Evolutionary conservation across 1,140 invertebrate genomes (phyloP), one percentile per base, ranked within the genome.

Genomic region (Ericerus pela): DNA sequence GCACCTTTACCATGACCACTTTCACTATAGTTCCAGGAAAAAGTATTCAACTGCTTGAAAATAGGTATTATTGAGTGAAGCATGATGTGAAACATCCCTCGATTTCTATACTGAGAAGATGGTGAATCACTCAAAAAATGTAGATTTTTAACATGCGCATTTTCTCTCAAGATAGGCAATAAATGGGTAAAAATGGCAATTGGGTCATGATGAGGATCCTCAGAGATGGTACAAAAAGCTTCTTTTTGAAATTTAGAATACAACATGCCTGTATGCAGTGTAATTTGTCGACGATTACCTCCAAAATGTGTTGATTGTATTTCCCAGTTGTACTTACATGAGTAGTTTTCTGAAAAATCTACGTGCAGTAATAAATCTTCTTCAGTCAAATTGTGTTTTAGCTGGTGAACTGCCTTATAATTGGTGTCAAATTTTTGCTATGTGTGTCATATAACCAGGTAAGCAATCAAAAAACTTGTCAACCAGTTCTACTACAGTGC

Each of bases 1-100:
- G 64, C 63, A 3, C 70, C 70, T 62, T 73, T 74, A 11, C 70
- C 71, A 65, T 73, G 69, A 5, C 68, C 68, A 31, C 68, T 61
- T 63, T 70, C 68, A 30, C 59, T 63, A 61, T 66, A 73, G 58
- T 69, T 70, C 69, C 68, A 74, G 2, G 65, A 6, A 51, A 51
- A 51, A 51, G 3, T 6, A 6, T 5, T 11, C 2, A 51, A 3
- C 6, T 51, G 20, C 6, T 22, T 3, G 26, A 24, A 51, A 6
- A 27, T 22, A 6, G 26, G 26, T 6, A 27, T 51, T 5, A 51
- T 3, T 6, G 20, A 6, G 12, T 24, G 6, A 6, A 22, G 14
- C 26, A 51, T 24, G 3, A 51, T 41, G 47, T 51, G 26, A 24
- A 51, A 51, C 47, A 51, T 27, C 20, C 6, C 12, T 6, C 26